A percentile compares a stretch with the other conserved stretches of the same genome.
These are phyloP conservation scores for Nothoprocta perdicaria DNA, from an alignment of 2,113 vertebrate genomes.

Conservation along the genomic window DNA sequence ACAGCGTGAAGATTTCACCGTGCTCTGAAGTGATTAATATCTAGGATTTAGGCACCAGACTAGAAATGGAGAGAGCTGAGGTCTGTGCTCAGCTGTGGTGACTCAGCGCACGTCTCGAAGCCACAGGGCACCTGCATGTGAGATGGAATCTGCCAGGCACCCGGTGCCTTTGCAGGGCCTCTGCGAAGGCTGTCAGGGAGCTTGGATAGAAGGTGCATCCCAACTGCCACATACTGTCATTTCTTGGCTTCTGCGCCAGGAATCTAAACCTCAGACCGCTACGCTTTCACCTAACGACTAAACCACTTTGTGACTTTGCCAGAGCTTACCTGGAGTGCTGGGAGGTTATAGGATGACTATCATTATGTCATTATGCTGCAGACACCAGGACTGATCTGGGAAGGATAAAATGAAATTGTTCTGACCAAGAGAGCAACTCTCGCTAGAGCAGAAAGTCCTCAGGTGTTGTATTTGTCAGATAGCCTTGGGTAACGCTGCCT, in stretches of 20 bases:
- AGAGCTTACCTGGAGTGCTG: background rate
- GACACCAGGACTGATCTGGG: rapidly evolving
- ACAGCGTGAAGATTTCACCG: background rate
- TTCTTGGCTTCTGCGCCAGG: background rate
- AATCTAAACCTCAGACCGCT: background rate
- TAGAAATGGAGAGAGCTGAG: background rate
- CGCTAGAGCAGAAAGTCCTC: background rate
- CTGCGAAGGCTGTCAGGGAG: background rate
- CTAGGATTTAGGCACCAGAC: background rate
- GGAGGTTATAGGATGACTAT: background rate
- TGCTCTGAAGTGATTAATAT: background rate
- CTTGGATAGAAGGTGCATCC: background rate
- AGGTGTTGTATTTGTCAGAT: background rate
- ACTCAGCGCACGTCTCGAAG: background rate
- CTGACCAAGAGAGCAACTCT: background rate
- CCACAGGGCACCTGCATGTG: background rate
- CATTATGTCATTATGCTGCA: rapidly evolving
- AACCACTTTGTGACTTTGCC: background rate
- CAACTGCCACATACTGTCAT: background rate
- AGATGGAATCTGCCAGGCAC: background rate
- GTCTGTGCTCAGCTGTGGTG: background rate
- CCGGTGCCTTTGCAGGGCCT: background rate
- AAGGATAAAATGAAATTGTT: background rate
- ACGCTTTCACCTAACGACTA: background rate
- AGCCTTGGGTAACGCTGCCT: background rate